Evolutionary conservation across 1,140 invertebrate genomes (phyloP).

Genomic region (Argopecten irradians): DNA sequence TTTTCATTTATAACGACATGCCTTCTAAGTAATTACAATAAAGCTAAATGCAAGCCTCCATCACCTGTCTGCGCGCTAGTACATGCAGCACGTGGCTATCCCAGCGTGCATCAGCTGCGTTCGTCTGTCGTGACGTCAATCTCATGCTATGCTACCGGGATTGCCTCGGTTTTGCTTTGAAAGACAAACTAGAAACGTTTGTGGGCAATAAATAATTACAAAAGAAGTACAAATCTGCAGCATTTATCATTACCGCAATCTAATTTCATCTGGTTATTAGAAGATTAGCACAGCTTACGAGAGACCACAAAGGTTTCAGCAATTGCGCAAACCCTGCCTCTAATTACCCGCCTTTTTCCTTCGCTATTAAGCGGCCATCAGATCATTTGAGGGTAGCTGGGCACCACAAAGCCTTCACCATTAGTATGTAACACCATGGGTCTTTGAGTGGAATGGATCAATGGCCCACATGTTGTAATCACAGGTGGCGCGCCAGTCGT

Average conservation of each 20-base stretch:
- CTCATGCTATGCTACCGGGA: not conserved
- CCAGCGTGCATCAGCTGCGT: conserved; percentile 5
- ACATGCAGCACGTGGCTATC: not conserved
- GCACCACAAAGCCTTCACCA: not conserved
- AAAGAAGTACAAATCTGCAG: not conserved
- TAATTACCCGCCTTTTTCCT: not conserved
- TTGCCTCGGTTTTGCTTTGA: not conserved
- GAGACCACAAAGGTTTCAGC: not conserved
- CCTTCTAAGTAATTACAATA: not conserved
- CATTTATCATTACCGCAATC: conserved; percentile 13
- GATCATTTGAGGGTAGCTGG: not conserved
- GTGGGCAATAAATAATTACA: conserved; percentile 18
- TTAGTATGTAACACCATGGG: not conserved
- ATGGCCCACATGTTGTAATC: conserved; percentile 8
- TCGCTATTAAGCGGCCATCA: not conserved
- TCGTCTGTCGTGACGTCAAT: conserved; percentile 14
- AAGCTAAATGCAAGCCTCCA: not conserved
- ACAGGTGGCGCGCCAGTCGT: conserved; percentile 13
- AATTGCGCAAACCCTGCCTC: not conserved
- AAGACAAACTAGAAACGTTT: not conserved
- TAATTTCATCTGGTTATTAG: not conserved
- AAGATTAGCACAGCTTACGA: not conserved
- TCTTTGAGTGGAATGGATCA: not conserved
- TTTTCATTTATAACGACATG: not conserved
- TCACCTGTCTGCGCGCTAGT: not conserved